These are phyloP conservation scores for Thymelicus sylvestris DNA, from an alignment of 2,888 invertebrate genomes.

Conservation along the genomic window DNA sequence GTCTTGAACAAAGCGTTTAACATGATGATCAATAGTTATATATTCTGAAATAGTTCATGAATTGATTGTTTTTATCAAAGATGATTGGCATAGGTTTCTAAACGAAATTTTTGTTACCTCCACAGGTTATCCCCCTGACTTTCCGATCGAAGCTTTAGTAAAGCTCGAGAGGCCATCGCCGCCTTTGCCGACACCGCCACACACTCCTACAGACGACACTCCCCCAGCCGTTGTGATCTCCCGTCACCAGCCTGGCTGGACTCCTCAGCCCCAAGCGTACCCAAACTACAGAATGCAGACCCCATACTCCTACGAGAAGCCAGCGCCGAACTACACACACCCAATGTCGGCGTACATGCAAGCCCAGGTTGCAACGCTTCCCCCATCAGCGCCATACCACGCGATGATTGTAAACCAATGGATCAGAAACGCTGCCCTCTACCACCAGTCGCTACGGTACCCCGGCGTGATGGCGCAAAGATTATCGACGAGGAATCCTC, in stretches of 20 bases:
- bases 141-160: constrained; percentile 83
- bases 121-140: constrained; percentile 85
- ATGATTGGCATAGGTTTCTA: constrained; percentile 1
- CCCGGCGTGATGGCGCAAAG: constrained; percentile 78
- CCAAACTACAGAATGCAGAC: constrained; percentile 72
- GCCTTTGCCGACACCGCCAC: constrained; percentile 89
- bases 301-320: constrained; percentile 74
- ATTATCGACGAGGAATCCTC: constrained; percentile 80
- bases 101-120: constrained; percentile 44
- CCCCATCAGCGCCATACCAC: constrained; percentile 79
- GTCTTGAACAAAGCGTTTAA: too few relatives aligned
- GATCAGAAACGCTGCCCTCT: constrained; percentile 89
- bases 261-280: constrained; percentile 67
- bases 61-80: too few relatives aligned
- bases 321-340: constrained; percentile 66
- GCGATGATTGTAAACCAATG: constrained; percentile 90
- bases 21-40: not conserved
- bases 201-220: constrained; percentile 88
- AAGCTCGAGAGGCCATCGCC: constrained; percentile 86
- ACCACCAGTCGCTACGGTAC: constrained; percentile 84
- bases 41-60: too few relatives aligned
- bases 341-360: constrained; percentile 78
- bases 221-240: constrained; percentile 78
- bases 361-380: constrained; percentile 76
- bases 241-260: constrained; percentile 71